Conservation (phyloP, 2,113 vertebrate species). For the Acanthisitta chloris region DNA sequence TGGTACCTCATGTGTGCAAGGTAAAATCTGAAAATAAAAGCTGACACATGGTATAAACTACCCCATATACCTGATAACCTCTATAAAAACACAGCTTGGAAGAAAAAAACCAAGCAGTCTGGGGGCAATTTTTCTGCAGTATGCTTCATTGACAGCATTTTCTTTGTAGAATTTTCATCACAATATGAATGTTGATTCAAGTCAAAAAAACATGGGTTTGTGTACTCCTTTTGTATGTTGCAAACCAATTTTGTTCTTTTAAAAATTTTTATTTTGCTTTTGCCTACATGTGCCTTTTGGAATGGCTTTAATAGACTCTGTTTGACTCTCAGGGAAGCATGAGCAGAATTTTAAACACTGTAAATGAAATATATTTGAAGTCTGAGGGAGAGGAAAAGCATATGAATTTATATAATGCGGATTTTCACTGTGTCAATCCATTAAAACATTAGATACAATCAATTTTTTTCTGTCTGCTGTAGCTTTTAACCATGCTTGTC, state of each 20-base stretch:
- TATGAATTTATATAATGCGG: neutral
- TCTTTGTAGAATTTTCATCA: neutral
- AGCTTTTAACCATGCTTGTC: neutral
- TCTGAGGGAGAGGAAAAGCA: neutral
- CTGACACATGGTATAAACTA: neutral
- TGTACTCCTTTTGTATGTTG: neutral
- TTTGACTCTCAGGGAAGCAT: neutral
- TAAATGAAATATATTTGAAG: neutral
- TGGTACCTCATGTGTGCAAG: neutral
- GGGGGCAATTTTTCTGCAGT: neutral
- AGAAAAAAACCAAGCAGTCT: rapidly evolving
- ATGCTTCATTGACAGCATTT: neutral
- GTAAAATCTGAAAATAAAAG: neutral
- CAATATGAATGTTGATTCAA: neutral
- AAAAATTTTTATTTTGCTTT: neutral
- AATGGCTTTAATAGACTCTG: neutral
- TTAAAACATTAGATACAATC: neutral
- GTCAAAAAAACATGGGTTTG: rapidly evolving
- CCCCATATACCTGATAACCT: rapidly evolving
- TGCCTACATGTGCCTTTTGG: neutral
- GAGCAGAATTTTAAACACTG: neutral
- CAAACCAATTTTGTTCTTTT: rapidly evolving
- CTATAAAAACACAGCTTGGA: neutral
- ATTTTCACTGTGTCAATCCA: neutral
- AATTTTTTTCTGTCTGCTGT: neutral